A percentile compares a stretch with the other conserved stretches of the same genome.
These are phyloP conservation scores for Hirtodrosophila alboralis DNA, from an alignment of 2,888 invertebrate genomes.

Conservation along the genomic window DNA sequence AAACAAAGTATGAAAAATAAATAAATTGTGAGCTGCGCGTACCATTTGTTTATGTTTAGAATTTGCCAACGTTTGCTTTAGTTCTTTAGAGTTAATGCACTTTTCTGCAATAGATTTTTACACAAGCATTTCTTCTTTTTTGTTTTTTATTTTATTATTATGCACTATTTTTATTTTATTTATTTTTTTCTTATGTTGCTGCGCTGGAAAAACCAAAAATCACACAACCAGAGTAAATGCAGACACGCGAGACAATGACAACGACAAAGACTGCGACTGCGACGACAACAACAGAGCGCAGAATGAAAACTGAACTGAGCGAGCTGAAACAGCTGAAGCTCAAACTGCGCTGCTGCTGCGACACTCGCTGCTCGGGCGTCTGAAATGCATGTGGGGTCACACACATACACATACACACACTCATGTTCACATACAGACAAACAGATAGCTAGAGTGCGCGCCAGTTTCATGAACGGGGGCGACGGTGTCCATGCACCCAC, in stretches of 20 bases:
- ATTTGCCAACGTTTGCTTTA: constrained; percentile 9
- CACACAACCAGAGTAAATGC: constrained; percentile 70
- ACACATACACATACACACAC: constrained; percentile 8
- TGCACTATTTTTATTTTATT: too few relatives aligned
- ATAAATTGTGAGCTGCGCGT: constrained; percentile 18
- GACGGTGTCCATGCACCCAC: constrained; percentile 74
- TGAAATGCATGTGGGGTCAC: constrained; percentile 55
- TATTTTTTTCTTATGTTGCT: constrained; percentile 30
- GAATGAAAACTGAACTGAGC: constrained; percentile 68
- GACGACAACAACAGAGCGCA: constrained; percentile 65
- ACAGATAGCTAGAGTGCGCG: constrained; percentile 17
- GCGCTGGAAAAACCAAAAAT: constrained; percentile 58
- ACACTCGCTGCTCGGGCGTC: too few relatives aligned
- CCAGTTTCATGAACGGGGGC: constrained; percentile 53
- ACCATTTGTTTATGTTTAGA: constrained; percentile 73
- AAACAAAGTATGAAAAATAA: constrained; percentile 3
- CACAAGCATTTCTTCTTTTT: constrained; percentile 23
- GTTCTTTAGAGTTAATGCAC: constrained; percentile 20
- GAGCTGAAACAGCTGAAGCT: constrained; percentile 60
- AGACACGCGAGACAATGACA: constrained; percentile 66
- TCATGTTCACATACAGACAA: constrained; percentile 8
- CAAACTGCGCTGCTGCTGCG: constrained; percentile 38
- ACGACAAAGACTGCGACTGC: constrained; percentile 27
- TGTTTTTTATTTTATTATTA: too few relatives aligned
- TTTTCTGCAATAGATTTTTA: constrained; percentile 22